Percentiles rank a stretch among this genome's conserved stretches.
phyloP scores from a whole-genome alignment of 2,888 invertebrate genomes.

The Platypus cylindrus region DNA sequence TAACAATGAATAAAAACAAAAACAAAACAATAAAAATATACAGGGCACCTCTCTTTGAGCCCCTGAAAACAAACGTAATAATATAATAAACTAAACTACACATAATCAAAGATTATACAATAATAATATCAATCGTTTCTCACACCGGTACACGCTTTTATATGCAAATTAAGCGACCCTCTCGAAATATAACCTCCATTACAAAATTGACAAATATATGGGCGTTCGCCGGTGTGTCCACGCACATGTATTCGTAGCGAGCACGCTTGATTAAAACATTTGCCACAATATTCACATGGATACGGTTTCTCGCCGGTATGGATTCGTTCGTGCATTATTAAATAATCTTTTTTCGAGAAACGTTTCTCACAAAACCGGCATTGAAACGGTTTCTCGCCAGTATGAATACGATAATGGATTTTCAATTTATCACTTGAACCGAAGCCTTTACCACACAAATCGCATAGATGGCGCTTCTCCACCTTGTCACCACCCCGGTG shows the following conservation, averaged over 20 bases:
- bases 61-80: too few relatives aligned
- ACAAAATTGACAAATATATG: slow-evolving; percentile 27
- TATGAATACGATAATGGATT: slow-evolving; percentile 33
- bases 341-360: slow-evolving; percentile 27
- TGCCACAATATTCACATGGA: slow-evolving; percentile 30
- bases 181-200: slow-evolving; percentile 25
- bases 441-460: slow-evolving; percentile 30
- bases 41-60: too few relatives aligned
- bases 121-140: slow-evolving; percentile 1
- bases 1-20: too few relatives aligned
- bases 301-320: slow-evolving; percentile 33
- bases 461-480: slow-evolving; percentile 28
- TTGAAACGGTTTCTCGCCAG: slow-evolving; percentile 31
- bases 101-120: not conserved
- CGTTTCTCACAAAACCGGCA: slow-evolving; percentile 27
- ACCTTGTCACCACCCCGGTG: slow-evolving; percentile 18
- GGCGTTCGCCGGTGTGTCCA: slow-evolving; percentile 28
- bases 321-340: slow-evolving; percentile 29
- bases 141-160: slow-evolving; percentile 22
- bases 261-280: slow-evolving; percentile 28
- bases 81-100: not conserved
- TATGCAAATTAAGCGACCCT: slow-evolving; percentile 25
- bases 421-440: slow-evolving; percentile 27
- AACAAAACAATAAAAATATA: too few relatives aligned
- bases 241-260: slow-evolving; percentile 27